Conservation (phyloP, 2,888 invertebrate species). For the Leptodirus hochenwartii region DNA sequence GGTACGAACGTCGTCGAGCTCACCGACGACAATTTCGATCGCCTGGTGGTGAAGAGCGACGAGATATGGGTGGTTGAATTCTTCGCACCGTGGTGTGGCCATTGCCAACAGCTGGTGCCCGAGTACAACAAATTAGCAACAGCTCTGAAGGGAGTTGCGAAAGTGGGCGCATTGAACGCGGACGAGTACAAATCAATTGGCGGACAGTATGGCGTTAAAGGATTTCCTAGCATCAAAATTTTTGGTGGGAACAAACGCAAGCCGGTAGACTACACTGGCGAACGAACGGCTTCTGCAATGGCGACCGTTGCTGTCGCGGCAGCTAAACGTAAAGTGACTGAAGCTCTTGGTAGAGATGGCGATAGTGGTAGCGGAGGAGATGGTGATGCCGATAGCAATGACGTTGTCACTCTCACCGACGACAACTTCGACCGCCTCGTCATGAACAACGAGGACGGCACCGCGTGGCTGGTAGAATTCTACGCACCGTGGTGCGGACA, state of each 20-base stretch:
- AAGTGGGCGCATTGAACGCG: constrained; percentile 88
- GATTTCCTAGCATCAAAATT: constrained; percentile 94
- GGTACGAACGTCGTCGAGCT: constrained; percentile 67
- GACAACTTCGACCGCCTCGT: constrained; percentile 88
- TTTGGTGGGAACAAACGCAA: constrained; percentile 70
- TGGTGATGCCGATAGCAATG: constrained; percentile 28
- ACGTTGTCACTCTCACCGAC: constrained; percentile 88
- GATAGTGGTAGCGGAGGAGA: constrained; percentile 15
- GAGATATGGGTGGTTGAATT: constrained; percentile 92
- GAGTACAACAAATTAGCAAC: constrained; percentile 89
- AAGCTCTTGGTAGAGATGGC: constrained; percentile 41
- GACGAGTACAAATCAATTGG: constrained; percentile 74
- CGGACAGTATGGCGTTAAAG: constrained; percentile 62
- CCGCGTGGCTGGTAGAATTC: constrained; percentile 97
- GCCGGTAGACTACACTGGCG: constrained; percentile 71
- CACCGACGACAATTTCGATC: constrained; percentile 75
- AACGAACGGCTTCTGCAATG: constrained; percentile 69
- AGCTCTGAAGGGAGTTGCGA: constrained; percentile 84
- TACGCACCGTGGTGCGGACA: constrained; percentile 96
- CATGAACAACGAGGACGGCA: constrained; percentile 78
- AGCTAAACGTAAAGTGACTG: constrained; percentile 53
- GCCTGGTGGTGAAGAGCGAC: constrained; percentile 62
- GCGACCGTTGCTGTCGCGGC: constrained; percentile 73
- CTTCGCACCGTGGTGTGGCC: constrained; percentile 93
- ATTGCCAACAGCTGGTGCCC: constrained; percentile 75